phyloP scores from a whole-genome alignment of 2,888 invertebrate genomes.

The Tubulanus polymorphus region DNA sequence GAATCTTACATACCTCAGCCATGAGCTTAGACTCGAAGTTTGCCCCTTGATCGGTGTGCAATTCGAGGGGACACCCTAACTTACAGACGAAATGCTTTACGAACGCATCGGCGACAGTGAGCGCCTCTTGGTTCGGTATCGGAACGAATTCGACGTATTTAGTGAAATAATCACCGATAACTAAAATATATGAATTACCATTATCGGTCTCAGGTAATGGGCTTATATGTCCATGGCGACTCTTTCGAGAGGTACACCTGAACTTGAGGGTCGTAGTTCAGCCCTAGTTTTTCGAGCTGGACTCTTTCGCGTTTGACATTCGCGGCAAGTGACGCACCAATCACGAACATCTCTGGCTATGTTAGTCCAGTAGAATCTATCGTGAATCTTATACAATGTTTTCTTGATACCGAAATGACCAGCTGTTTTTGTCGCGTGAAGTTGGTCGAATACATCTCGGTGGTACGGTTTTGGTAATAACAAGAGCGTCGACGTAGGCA shows the following conservation, averaged over 20 bases:
- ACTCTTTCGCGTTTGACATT: not conserved
- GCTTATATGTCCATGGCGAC: constrained; percentile 18
- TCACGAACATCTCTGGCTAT: constrained; percentile 8
- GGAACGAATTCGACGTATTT: constrained; percentile 9
- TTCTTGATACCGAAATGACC: constrained; percentile 13
- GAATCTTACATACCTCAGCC: constrained; percentile 5
- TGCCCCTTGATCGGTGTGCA: constrained; percentile 12
- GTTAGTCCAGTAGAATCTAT: constrained; percentile 13
- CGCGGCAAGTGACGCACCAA: constrained; percentile 4
- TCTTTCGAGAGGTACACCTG: constrained; percentile 10
- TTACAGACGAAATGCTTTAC: constrained; percentile 5
- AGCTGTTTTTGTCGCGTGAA: constrained; percentile 3
- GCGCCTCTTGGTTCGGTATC: constrained; percentile 5
- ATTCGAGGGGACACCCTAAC: constrained; percentile 7
- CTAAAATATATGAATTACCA: constrained; percentile 10
- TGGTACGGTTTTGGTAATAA: not conserved
- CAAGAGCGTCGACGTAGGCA: not conserved
- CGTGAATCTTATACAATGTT: constrained; percentile 7
- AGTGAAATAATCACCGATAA: constrained; percentile 14
- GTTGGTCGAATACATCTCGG: not conserved
- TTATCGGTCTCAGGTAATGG: constrained; percentile 6
- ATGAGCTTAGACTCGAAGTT: constrained; percentile 12
- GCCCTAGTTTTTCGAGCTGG: not conserved
- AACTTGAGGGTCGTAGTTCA: not conserved
- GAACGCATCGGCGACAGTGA: constrained; percentile 3